Percentiles rank a stretch among this genome's conserved stretches.
These are phyloP conservation scores for Proterorhinus semilunaris DNA, from an alignment of 2,113 vertebrate species.

Conservation along the genomic window DNA sequence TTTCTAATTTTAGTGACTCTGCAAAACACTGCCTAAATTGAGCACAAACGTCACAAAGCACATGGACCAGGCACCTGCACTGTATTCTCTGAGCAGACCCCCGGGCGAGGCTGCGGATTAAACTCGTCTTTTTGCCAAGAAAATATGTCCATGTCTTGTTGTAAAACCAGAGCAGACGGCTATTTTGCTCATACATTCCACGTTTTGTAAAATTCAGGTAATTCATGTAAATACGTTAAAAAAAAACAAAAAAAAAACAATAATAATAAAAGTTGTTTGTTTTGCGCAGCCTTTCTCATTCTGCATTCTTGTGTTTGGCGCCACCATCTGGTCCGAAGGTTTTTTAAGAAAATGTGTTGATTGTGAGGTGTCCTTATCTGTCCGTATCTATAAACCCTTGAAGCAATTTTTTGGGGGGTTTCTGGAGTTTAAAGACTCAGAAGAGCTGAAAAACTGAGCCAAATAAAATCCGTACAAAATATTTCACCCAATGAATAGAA, in stretches of 20 bases:
- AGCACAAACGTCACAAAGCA: constrained; percentile 66
- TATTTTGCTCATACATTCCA: constrained; percentile 60
- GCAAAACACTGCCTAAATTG: constrained; percentile 69
- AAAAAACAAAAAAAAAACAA: too few species aligned
- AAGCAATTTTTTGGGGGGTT: too few species aligned
- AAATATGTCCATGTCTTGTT: constrained; percentile 15
- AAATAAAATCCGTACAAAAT: too few species aligned
- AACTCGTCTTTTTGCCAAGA: constrained; percentile 35
- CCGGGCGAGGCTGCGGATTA: constrained; percentile 6
- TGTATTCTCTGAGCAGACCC: constrained; percentile 29
- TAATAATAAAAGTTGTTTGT: constrained; percentile 61
- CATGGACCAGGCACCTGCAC: constrained; percentile 44
- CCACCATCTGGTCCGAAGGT: constrained; percentile 48
- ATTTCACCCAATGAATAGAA: too few species aligned
- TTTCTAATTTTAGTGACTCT: constrained; percentile 16
- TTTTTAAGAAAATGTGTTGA: not conserved
- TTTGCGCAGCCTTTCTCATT: constrained; percentile 38
- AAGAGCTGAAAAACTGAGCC: too few species aligned
- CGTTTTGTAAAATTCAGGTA: constrained; percentile 60
- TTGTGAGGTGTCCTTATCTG: too few species aligned
- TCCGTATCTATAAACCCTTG: too few species aligned
- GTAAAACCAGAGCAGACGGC: constrained; percentile 14
- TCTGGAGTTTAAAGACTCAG: too few species aligned
- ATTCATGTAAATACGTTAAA: constrained; percentile 65
- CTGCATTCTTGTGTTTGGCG: constrained; percentile 30